Base-by-base conservation (phyloP, 2,888 invertebrate species). In the Bembecia ichneumoniformis region DNA sequence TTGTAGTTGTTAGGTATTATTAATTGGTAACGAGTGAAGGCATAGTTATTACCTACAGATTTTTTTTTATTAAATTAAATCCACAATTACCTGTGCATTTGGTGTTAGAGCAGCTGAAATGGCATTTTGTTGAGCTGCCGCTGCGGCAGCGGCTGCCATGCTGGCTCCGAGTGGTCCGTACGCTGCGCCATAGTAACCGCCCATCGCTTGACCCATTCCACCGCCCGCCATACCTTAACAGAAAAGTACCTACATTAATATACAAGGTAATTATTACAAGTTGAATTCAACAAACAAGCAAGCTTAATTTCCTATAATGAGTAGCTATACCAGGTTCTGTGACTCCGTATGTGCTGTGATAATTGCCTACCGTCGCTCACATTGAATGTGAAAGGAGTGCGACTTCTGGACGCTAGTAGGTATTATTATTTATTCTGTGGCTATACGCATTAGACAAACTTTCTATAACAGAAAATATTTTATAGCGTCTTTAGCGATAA, bases 121-220 rank as follows among this genome's bases (percentile, higher is more conserved):
- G 20, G 92, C 92, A 43, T 90, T 91, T 64, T 92, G 91, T 66
- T 92, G 91, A 1, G 90, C 90, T 1, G 91, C 90, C 1, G 92
- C 92, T 0, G 92, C 92, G 0, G 92, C 92, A 0, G 92, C 92
- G 0, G 91, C 92, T n/a, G 92, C 92, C 71, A 92, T 91, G 58
- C 92, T 92, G 57, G 92, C 92, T 45, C 92, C 92, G 14, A 93
- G 80, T 4, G 92, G 91, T 1, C 92, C 92, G 61, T 93, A 93
- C 9, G 93, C 92, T 10, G 93, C 92, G 1, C 92, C 91, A 68
- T 93, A 93, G 75, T 93, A 93, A 1, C 87, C 66, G 71, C 91
- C 91, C 91, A 92, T 92, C 15, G 91, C 90, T 68, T 92, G 92
- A 14, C 91, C 89, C 91, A 92, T 92, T 34, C 91, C 82, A 0